Evolutionary conservation across 2,797 vertebrate genomes (phyloP), one percentile per base, ranked within the genome.

Genomic region (Meda fulgida): DNA sequence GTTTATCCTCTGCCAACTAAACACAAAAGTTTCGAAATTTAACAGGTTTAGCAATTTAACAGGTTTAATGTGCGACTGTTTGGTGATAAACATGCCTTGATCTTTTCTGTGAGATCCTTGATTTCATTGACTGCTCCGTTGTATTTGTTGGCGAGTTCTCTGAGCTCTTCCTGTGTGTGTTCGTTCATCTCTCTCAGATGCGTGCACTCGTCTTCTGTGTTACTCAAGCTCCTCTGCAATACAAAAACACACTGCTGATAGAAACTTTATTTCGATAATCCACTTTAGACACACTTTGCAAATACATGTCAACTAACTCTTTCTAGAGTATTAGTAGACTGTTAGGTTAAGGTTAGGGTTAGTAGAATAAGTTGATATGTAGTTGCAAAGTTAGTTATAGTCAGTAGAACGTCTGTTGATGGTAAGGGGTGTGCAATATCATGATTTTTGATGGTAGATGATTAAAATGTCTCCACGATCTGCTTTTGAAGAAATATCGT

Each of bases 161-260:
- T 92, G 85, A 99, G 95, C 94, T 99, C 98, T 92, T 99, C 98
- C 93, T 99, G 97, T 90, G 97, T 94, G 90, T 97, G 91, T 87
- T 99, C 97, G 21, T 98, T 98, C 97, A 99, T 98, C 93, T 99
- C 98, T 94, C 97, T 99, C 92, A 99, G 95, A 90, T 99, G 98
- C 58, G 98, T 99, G 95, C 98, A 99, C 95, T 99, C 98, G 86
- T 99, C 98, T 93, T 99, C 98, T 0, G 98, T 99, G 93, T 99
- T 99, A 90, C 98, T 99, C 89, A 99, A 96, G 72, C 97, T 97
- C 89, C 98, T 93, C 98, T 99, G 94, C 5, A 80, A 85, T 6
- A 65, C 23, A 71, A 16, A 3, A 70, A 58, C 7, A 70, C n/a
- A 19, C 5, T 23, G 14, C 5, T 16, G 19, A 36, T 18, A 6